Evolutionary conservation across 1,140 invertebrate species (phyloP).

Genomic region (Drosophila arawakana): DNA sequence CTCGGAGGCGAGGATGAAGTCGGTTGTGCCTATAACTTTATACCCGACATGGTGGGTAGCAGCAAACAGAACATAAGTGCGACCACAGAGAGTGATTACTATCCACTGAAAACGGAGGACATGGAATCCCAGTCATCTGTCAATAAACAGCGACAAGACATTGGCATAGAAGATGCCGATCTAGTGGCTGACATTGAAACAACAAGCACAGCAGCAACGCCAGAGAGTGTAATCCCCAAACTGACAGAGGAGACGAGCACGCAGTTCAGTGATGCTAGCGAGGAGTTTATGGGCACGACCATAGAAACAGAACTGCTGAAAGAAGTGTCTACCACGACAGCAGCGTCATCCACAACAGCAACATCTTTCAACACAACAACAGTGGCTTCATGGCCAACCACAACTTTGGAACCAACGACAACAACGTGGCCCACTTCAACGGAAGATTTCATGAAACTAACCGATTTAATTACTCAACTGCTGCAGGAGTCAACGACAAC

Average conservation of each 20-base stretch:
- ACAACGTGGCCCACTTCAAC: conserved; percentile 59
- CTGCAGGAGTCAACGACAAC: conserved; percentile 46
- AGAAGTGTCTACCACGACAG: background rate
- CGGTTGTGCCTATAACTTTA: conserved; percentile 85
- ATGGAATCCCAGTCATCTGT: conserved; percentile 5
- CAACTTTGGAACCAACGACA: conserved; percentile 12
- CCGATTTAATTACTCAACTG: conserved; percentile 56
- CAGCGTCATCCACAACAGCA: background rate
- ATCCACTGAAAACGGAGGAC: conserved; percentile 31
- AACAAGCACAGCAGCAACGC: background rate
- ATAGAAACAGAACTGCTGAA: background rate
- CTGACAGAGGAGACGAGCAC: conserved; percentile 5
- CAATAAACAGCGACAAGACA: conserved; percentile 43
- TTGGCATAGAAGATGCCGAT: conserved; percentile 46
- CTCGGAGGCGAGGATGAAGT: conserved; percentile 91
- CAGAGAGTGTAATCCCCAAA: conserved; percentile 8
- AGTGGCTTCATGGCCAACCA: background rate
- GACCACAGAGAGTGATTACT: conserved; percentile 70
- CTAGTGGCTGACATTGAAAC: conserved; percentile 32
- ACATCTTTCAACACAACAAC: background rate
- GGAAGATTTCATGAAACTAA: conserved; percentile 60
- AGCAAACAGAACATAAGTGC: conserved; percentile 37
- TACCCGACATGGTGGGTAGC: conserved; percentile 70
- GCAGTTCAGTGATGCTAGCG: background rate
- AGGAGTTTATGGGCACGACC: background rate